A percentile compares a stretch with the other conserved stretches of the same genome.
Evolutionary conservation across 92 coral and sea anemone genomes (phyloP).

Genomic region (Metridium senile): DNA sequence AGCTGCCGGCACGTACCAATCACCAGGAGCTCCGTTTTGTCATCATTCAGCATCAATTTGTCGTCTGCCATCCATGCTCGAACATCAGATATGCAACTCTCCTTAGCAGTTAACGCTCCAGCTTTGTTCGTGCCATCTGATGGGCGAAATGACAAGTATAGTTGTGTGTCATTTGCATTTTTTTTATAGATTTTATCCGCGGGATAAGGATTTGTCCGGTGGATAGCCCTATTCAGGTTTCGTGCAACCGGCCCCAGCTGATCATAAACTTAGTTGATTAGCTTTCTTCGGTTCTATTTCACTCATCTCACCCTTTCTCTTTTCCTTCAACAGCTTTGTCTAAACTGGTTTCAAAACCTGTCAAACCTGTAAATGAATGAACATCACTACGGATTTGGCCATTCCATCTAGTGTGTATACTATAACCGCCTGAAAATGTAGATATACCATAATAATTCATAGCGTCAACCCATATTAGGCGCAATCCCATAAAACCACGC

Average conservation of each 20-base stretch:
- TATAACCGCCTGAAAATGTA: not conserved
- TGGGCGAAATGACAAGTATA: constrained; percentile 44
- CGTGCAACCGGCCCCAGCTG: too few species aligned
- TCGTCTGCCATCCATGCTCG: constrained; percentile 47
- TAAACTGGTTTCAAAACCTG: not conserved
- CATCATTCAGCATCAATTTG: constrained; percentile 1
- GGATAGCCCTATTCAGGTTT: too few species aligned
- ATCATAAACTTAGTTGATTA: too few species aligned
- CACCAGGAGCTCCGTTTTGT: constrained; percentile 7
- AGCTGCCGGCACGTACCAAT: constrained; percentile 11
- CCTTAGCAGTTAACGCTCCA: constrained; percentile 44
- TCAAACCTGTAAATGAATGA: too few species aligned
- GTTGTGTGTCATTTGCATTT: constrained; percentile 50
- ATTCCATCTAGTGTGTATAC: not conserved
- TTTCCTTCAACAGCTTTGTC: not conserved
- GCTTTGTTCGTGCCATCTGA: constrained; percentile 23
- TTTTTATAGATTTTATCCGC: too few species aligned
- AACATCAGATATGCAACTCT: constrained; percentile 48
- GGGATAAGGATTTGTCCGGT: too few species aligned
- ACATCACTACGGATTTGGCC: not conserved
- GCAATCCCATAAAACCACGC: not conserved
- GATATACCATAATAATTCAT: not conserved
- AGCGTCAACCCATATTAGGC: too few species aligned
- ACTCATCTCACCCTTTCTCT: too few species aligned
- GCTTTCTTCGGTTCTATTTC: too few species aligned